These are phyloP conservation scores for Physella acuta DNA, from an alignment of 1,140 invertebrate genomes.

Conservation along the genomic window DNA sequence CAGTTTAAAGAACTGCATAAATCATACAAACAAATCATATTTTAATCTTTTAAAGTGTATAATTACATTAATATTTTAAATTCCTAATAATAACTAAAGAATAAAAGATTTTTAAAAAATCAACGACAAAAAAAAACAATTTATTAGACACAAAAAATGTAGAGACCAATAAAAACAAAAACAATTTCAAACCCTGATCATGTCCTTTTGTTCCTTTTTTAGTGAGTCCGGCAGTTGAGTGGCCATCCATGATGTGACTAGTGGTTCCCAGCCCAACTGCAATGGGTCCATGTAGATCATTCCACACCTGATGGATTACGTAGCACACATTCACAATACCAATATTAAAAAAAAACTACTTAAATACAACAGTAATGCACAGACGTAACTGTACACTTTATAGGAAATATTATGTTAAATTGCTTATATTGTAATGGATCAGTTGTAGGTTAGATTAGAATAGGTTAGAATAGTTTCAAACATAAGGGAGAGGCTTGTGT, in stretches of 20 bases:
- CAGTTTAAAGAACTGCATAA: no score
- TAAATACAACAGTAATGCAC: not conserved
- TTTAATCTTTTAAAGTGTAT: no score
- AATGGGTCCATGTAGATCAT: constrained; percentile 61
- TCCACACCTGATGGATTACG: constrained; percentile 53
- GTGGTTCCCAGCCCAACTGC: constrained; percentile 54
- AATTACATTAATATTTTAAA: no score
- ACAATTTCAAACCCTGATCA: constrained; percentile 43
- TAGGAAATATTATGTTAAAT: not conserved
- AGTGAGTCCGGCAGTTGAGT: constrained; percentile 45
- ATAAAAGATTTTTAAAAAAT: not conserved
- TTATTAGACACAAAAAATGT: not conserved
- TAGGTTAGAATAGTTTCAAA: not conserved
- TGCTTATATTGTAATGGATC: not conserved
- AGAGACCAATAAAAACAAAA: no score
- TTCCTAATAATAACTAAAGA: not conserved
- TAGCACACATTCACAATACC: no score
- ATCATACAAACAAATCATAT: no score
- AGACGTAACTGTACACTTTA: not conserved
- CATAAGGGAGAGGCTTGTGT: no score
- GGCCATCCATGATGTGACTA: constrained; percentile 54
- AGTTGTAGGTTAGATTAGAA: not conserved
- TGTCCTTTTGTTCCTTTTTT: constrained; percentile 47
- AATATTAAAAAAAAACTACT: not conserved
- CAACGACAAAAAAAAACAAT: no score